Conservation (phyloP, 2,888 invertebrate genomes). For the Meloe dianella region DNA sequence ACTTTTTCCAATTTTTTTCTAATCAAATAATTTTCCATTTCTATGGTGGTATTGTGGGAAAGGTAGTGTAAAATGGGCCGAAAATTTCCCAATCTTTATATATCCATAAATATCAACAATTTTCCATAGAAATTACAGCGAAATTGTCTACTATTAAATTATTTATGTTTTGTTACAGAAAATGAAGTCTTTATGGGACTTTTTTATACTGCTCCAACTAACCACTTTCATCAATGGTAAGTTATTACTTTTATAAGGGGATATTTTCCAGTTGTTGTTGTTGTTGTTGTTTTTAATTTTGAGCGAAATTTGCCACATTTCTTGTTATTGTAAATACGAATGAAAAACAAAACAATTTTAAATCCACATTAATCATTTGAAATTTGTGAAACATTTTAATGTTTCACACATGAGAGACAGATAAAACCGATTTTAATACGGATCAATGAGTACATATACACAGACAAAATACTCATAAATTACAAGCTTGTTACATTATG, state of each 20-base stretch:
- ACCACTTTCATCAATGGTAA: conserved; percentile 34
- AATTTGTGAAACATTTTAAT: not conserved
- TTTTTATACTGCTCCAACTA: conserved; percentile 23
- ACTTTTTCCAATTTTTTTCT: no score
- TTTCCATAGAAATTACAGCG: not conserved
- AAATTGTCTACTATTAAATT: no score
- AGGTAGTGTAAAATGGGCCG: no score
- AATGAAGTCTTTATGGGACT: conserved; percentile 35
- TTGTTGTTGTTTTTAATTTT: no score
- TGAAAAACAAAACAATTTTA: not conserved
- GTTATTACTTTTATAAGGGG: conserved; percentile 14
- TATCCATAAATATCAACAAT: conserved; percentile 6
- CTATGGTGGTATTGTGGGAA: no score
- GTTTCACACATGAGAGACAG: conserved; percentile 9
- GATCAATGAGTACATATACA: not conserved
- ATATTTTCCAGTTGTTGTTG: not conserved
- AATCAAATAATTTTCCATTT: no score
- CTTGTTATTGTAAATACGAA: not conserved
- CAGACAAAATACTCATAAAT: conserved; percentile 1
- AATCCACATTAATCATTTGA: not conserved
- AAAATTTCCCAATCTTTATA: no score
- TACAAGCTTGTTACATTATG: not conserved
- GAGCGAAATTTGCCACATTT: no score
- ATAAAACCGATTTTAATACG: conserved; percentile 11
- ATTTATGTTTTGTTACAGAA: conserved; percentile 37